These are phyloP conservation scores for Ctenodactylus gundi DNA, from an alignment of 2,113 vertebrate species.

Conservation along the genomic window DNA sequence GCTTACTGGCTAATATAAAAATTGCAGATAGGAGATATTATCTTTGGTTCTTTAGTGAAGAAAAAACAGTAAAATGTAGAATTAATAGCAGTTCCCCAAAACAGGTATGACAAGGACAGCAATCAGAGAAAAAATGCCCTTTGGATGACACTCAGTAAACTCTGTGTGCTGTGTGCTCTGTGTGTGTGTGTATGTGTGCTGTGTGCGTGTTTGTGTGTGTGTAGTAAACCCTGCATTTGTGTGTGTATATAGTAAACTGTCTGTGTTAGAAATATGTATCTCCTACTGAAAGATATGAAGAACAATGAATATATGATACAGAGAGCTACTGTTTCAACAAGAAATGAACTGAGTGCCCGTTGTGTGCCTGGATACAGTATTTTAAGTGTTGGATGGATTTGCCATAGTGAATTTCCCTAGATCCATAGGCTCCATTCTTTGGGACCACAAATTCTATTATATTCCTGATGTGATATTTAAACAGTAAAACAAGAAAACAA, in stretches of 20 bases:
- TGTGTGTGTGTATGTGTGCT: not conserved
- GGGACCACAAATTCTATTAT: not conserved
- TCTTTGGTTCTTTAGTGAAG: not conserved
- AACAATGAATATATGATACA: not conserved
- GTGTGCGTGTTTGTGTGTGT: not conserved
- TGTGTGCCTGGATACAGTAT: not conserved
- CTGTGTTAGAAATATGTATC: not conserved
- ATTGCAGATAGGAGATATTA: not conserved
- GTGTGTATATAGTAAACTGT: not conserved
- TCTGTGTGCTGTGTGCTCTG: not conserved
- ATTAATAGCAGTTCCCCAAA: not conserved
- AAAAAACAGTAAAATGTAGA: not conserved
- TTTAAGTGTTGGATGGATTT: not conserved
- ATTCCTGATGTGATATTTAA: not conserved
- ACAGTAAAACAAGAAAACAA: not conserved
- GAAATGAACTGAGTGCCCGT: not conserved
- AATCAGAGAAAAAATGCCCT: not conserved
- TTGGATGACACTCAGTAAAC: not conserved
- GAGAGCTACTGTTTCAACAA: not conserved
- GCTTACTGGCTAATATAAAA: not conserved
- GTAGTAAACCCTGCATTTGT: not conserved
- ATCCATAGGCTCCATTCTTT: not conserved
- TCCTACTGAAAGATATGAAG: not conserved
- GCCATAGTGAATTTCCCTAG: not conserved
- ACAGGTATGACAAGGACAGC: not conserved